Base-by-base conservation (phyloP, 2,797 vertebrate species). In the Chelon auratus region DNA sequence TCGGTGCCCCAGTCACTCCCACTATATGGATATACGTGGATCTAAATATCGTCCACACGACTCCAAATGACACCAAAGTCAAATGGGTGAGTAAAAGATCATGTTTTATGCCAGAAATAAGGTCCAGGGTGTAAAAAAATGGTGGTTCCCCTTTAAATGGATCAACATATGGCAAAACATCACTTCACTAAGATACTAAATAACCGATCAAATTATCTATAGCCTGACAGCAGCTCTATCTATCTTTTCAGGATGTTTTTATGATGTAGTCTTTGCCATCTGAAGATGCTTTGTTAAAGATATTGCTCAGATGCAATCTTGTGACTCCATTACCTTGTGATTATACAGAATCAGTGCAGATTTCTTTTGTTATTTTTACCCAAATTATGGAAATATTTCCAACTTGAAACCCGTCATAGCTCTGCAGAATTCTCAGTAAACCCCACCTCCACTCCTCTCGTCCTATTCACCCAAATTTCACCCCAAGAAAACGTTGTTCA, bases 401-500 rank as follows among this genome's bases (percentile, higher is more conserved):
- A 56, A 64, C 18, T 22, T 36, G 18, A 15, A 83, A 37, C 55
- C 18, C 60, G n/a, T n/a, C 15, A 66, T 36, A 9, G 14, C 12
- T 9, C 50, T 8, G 20, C 40, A 52, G 26, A 11, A 39, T 58
- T 62, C 42, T 39, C 26, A 62, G 40, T 10, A 56, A 54, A 18
- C 12, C 2, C 0, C 39, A 3, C 24, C 3, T 73, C 37, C 17
- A 12, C 51, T 68, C 36, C 47, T 65, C 40, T 15, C 54, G 36
- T 20, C 42, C 20, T 33, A 51, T 77, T 85, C 58, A 57, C 70
- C 75, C 22, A 9, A 13, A 59, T 62, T 66, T 85, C 63, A 81
- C 53, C 71, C 47, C 33, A 14, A 50, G 5, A 68, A 66, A 85
- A 58, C 52, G 43, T 51, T 66, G 5, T 57, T 26, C 42, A 15